phyloP scores from a whole-genome alignment of 2,797 vertebrate species.

The Sitta carolinensis region DNA sequence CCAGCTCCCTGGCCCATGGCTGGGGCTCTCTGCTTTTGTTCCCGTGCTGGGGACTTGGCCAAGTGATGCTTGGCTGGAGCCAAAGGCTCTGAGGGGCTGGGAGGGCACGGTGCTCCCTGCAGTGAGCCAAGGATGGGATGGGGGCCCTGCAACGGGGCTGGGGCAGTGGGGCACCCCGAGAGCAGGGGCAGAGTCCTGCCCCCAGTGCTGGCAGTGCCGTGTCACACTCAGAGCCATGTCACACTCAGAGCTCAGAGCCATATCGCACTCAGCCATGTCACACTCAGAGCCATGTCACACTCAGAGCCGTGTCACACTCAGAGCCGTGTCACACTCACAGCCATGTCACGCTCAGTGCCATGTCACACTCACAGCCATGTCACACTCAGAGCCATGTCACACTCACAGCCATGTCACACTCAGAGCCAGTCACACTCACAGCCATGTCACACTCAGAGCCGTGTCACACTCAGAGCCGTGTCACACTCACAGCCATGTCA shows the following conservation, averaged over 20 bases:
- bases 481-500: background rate
- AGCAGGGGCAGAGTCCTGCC: background rate
- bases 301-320: no score
- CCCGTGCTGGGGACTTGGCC: constrained; percentile 9
- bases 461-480: background rate
- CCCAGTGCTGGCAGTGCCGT: accelerated
- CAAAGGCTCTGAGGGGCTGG: background rate
- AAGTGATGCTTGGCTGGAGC: background rate
- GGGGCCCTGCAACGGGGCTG: background rate
- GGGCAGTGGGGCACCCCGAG: accelerated
- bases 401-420: no score
- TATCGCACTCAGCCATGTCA: no score
- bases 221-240: background rate
- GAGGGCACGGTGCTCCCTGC: background rate
- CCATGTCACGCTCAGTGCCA: no score
- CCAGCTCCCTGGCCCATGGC: background rate
- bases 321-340: no score
- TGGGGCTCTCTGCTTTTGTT: constrained; percentile 43
- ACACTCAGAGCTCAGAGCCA: background rate
- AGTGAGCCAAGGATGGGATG: background rate
- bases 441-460: background rate
- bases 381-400: no score
- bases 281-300: no score
- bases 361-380: accelerated
- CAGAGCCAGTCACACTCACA: no score